These are phyloP conservation scores for Antedon mediterranea DNA, from an alignment of 53 echinoderm and acorn worm genomes.

Conservation along the genomic window DNA sequence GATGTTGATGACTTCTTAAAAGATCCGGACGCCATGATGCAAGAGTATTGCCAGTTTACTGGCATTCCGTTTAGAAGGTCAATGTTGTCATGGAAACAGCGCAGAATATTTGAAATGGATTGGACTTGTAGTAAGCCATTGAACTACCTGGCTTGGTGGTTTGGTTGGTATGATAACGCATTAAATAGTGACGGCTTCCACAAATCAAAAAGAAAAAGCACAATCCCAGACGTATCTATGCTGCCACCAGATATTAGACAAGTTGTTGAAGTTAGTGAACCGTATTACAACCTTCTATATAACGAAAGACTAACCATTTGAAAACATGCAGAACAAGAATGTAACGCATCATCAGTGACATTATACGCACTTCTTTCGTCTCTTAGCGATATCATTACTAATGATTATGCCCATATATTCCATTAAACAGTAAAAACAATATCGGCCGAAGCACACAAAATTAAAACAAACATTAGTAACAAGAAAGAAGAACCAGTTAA, in stretches of 20 bases:
- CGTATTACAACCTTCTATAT: neutral
- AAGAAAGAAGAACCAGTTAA: too few relatives aligned
- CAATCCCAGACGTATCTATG: neutral
- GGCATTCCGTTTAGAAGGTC: neutral
- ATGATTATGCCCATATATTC: too few relatives aligned
- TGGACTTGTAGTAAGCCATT: neutral
- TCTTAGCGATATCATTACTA: too few relatives aligned
- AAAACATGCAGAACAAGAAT: too few relatives aligned
- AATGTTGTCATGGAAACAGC: neutral
- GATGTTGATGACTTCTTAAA: slow-evolving; percentile 4
- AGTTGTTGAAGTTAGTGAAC: neutral
- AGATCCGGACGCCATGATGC: neutral
- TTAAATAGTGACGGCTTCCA: neutral
- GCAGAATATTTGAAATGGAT: neutral
- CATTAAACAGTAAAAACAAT: too few relatives aligned
- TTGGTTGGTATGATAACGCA: neutral
- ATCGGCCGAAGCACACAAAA: too few relatives aligned
- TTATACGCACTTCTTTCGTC: too few relatives aligned
- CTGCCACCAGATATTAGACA: neutral
- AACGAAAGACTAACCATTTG: neutral
- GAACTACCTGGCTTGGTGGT: neutral
- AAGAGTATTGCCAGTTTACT: neutral
- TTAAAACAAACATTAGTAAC: too few relatives aligned
- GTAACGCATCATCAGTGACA: too few relatives aligned
- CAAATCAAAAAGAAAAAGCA: neutral